Evolutionary conservation across 2,888 invertebrate species (phyloP).

Genomic region (Sussaba pulchella): DNA sequence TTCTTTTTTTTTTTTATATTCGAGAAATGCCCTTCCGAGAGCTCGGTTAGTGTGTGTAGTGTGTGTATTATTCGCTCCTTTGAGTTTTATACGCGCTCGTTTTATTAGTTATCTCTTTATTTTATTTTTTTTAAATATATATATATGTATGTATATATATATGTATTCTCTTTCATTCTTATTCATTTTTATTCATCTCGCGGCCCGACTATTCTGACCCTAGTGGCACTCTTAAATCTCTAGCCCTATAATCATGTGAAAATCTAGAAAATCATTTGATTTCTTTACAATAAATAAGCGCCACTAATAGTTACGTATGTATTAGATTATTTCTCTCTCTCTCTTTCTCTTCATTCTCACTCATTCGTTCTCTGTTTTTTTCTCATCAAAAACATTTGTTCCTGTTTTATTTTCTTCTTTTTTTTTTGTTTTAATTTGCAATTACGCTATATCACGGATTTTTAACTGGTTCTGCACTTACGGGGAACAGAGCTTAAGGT

Average conservation of each 20-base stretch:
- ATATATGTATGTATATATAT: not conserved
- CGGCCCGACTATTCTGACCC: slow-evolving; percentile 15
- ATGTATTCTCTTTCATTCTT: too few species aligned
- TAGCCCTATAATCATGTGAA: slow-evolving; percentile 54
- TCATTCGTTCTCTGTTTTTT: too few species aligned
- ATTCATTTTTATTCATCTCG: not conserved
- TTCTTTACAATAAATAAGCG: slow-evolving; percentile 65
- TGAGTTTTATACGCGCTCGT: slow-evolving; percentile 35
- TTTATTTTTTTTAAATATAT: slow-evolving; percentile 2
- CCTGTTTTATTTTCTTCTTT: not conserved
- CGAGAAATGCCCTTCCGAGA: slow-evolving; percentile 63
- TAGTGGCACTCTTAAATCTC: slow-evolving; percentile 49
- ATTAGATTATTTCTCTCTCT: slow-evolving; percentile 29
- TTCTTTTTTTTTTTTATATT: slow-evolving; percentile 16
- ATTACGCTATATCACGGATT: slow-evolving; percentile 34
- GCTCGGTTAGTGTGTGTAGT: slow-evolving; percentile 34
- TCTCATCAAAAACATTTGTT: slow-evolving; percentile 3
- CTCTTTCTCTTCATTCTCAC: too few species aligned
- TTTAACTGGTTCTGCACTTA: slow-evolving; percentile 70
- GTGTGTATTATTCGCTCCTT: slow-evolving; percentile 37
- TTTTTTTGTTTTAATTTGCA: slow-evolving; percentile 5
- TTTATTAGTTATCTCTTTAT: slow-evolving; percentile 9
- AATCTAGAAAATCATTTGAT: slow-evolving; percentile 58
- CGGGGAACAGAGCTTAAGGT: slow-evolving; percentile 57
- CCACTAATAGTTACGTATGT: slow-evolving; percentile 35